A percentile compares a stretch with the other conserved stretches of the same genome.
Evolutionary conservation across 2,888 invertebrate genomes (phyloP).

Genomic region (Myopa testacea): DNA sequence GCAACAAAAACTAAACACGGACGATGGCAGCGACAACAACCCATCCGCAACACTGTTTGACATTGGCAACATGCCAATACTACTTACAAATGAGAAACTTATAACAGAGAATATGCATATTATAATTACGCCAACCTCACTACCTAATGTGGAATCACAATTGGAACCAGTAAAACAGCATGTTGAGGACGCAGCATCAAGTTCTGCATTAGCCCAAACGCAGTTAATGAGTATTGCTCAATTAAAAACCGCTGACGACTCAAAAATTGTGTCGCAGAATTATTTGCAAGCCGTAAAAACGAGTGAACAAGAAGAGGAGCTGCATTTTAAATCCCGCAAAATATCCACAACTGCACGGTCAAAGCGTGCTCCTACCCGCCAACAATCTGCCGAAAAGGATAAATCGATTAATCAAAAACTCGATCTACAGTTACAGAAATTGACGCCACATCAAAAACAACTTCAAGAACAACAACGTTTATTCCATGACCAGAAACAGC

Average conservation of each 20-base stretch:
- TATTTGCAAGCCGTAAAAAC: slow-evolving; percentile 34
- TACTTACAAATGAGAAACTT: slow-evolving; percentile 76
- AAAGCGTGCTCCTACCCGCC: slow-evolving; percentile 37
- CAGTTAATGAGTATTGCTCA: neutral
- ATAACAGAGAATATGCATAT: slow-evolving; percentile 74
- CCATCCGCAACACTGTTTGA: slow-evolving; percentile 70
- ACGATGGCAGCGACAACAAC: slow-evolving; percentile 64
- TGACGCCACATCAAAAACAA: slow-evolving; percentile 42
- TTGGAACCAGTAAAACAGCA: neutral
- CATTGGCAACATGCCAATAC: slow-evolving; percentile 82
- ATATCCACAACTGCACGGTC: slow-evolving; percentile 38
- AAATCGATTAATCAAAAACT: slow-evolving; percentile 36
- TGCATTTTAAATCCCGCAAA: slow-evolving; percentile 16
- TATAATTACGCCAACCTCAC: slow-evolving; percentile 65
- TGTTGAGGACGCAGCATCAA: neutral
- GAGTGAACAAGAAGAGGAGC: slow-evolving; percentile 2
- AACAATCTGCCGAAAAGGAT: slow-evolving; percentile 17
- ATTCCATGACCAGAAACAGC: slow-evolving; percentile 34
- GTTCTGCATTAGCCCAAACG: neutral
- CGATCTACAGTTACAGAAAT: slow-evolving; percentile 37
- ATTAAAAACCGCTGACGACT: slow-evolving; percentile 34
- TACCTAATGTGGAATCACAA: neutral
- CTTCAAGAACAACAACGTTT: slow-evolving; percentile 45
- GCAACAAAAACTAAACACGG: slow-evolving; percentile 1
- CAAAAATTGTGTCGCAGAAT: slow-evolving; percentile 45